A percentile compares a stretch with the other conserved stretches of the same genome.
Evolutionary conservation across 2,113 vertebrate genomes (phyloP).

Genomic region (Malurus alboscapulatus): DNA sequence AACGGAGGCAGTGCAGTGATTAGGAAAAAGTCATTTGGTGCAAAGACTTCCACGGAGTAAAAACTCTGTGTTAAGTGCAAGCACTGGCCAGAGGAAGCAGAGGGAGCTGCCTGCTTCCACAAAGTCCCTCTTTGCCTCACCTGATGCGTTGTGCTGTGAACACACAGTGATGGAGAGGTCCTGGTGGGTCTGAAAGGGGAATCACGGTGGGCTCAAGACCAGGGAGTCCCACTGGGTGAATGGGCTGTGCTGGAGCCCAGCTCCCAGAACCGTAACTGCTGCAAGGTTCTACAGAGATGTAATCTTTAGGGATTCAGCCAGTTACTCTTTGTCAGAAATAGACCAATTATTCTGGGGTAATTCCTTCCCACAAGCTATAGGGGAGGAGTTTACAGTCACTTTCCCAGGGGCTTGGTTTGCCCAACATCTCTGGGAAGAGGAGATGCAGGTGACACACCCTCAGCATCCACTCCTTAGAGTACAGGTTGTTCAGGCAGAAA

Average conservation of each 20-base stretch:
- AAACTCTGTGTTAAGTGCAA: not conserved
- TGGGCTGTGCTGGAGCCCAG: not conserved
- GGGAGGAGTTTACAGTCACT: not conserved
- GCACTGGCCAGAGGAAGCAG: not conserved
- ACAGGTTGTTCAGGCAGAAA: not conserved
- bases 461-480: not conserved
- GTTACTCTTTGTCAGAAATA: not conserved
- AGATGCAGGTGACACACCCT: not conserved
- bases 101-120: not conserved
- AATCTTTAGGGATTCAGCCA: not conserved
- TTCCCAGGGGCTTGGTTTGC: not conserved
- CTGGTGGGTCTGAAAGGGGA: not conserved
- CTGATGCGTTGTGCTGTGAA: not conserved
- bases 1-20: not conserved
- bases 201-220: not conserved
- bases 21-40: not conserved
- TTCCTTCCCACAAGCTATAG: not conserved
- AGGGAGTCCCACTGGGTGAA: not conserved
- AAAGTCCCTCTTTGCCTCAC: not conserved
- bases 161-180: not conserved
- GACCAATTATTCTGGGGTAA: not conserved
- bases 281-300: not conserved
- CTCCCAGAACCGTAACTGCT: not conserved
- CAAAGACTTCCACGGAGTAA: not conserved
- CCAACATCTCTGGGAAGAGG: not conserved